Conservation (phyloP, 64 coral and sea anemone species). For the Anthopleura sola region DNA sequence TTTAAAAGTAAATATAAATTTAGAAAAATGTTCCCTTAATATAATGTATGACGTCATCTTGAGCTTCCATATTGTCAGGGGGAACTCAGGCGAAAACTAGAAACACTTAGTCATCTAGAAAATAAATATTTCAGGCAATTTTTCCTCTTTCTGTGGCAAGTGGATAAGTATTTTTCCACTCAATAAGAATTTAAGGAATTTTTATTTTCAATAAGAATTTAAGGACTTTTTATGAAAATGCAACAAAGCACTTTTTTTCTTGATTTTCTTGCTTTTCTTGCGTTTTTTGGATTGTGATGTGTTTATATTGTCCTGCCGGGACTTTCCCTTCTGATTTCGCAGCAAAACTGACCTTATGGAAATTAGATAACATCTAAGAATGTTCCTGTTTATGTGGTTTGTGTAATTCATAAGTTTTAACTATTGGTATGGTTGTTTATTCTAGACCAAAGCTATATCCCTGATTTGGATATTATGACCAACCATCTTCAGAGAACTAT, state of each 20-base stretch:
- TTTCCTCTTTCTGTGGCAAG: neutral
- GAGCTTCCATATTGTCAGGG: neutral
- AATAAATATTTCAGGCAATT: neutral
- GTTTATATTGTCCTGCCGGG: neutral
- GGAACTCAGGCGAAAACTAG: neutral
- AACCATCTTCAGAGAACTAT: constrained; percentile 78
- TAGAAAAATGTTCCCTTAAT: no score
- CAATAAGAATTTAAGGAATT: neutral
- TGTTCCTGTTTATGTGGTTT: neutral
- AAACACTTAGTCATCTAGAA: neutral
- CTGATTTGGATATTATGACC: constrained; percentile 86
- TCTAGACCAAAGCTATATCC: constrained; percentile 3
- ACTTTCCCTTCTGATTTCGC: constrained; percentile 4
- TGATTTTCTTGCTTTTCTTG: no score
- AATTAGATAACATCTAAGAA: neutral
- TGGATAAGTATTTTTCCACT: neutral
- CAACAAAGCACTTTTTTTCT: no score
- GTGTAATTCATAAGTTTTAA: no score
- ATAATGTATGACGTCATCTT: neutral
- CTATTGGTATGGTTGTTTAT: neutral
- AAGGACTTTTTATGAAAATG: no score
- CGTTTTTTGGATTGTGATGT: no score
- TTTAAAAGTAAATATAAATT: no score
- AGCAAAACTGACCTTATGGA: neutral
- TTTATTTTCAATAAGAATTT: no score